Base-by-base conservation (phyloP, 2,888 invertebrate species). In the Drosophila parthenogenetica region DNA sequence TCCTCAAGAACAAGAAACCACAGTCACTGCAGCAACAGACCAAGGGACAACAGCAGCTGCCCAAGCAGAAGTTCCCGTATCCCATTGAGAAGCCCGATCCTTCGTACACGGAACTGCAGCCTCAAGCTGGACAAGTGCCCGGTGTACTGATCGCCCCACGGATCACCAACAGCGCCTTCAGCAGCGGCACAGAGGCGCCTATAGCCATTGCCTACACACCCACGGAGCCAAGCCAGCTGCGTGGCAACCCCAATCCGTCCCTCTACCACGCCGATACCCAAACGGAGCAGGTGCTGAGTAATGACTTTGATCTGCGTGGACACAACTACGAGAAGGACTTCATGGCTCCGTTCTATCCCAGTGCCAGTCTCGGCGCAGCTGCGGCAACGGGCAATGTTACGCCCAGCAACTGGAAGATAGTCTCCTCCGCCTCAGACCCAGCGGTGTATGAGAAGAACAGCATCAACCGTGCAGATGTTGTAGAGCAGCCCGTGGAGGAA, bases 341-440 rank as follows among this genome's bases (percentile, higher is more conserved):
- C 77, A 94, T 95, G 93, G 95, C 95, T 0, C 95, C 95, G 0
- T 95, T 95, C 80, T 94, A 95, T 48, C 95, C 95, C 0, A 95
- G 95, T 79, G 93, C 94, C 0, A 95, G 94, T 63, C 92, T 94
- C 1, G 94, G 94, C 67, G 80, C 29, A 29, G 29, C 83, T 0
- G 93, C 93, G 0, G 51, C 63, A 3, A 93, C 93, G 14, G 93
- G 93, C 14, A 93, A 93, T 22, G 89, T 92, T 0, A 93, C 93
- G 29, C 72, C 79, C 0, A 94, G 94, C 80, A 95, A 95, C 13
- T 95, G 95, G 95, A 94, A 94, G 46, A 94, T 95, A 10, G 93
- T 94, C 2, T 90, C 92, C 2, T 85, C 90, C 4, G 78, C 89
- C 1, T 80, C 90, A 3, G 85, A 87, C 25, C 69, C 75, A 11